Evolutionary conservation across 2,888 invertebrate genomes (phyloP).

Genomic region (Ichneumon xanthorius): DNA sequence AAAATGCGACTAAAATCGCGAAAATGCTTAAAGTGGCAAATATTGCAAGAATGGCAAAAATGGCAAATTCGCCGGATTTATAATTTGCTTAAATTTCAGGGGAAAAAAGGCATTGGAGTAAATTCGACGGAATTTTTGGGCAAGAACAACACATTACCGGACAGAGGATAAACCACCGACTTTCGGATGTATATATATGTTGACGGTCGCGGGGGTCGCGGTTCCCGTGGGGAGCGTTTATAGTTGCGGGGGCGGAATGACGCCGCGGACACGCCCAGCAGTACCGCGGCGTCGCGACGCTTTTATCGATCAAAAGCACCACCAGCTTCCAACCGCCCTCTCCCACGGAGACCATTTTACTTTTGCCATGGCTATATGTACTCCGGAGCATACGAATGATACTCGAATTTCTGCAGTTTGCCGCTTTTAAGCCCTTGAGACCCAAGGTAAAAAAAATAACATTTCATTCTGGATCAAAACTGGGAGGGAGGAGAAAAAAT

Average conservation of each 20-base stretch:
- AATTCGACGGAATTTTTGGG: background rate
- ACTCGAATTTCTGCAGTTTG: background rate
- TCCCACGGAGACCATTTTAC: slow-evolving; percentile 79
- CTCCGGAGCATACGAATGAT: background rate
- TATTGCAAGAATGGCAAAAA: background rate
- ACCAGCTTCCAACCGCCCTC: slow-evolving; percentile 61
- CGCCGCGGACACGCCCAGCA: slow-evolving; percentile 79
- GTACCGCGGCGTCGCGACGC: slow-evolving; percentile 81
- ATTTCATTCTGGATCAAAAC: background rate
- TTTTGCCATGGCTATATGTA: slow-evolving; percentile 69
- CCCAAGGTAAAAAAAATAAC: background rate
- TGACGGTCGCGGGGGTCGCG: background rate
- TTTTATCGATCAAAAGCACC: slow-evolving; percentile 80
- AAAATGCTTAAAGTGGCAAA: background rate
- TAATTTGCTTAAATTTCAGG: background rate
- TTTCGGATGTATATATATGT: background rate
- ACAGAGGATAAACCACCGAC: background rate
- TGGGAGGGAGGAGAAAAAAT: background rate
- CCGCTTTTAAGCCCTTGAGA: background rate
- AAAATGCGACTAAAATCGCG: background rate
- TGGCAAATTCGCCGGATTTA: background rate
- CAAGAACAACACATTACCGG: background rate
- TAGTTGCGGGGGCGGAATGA: slow-evolving; percentile 68
- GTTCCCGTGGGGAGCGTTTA: slow-evolving; percentile 41
- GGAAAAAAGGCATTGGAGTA: background rate